A percentile compares a stretch with the other conserved stretches of the same genome.
These are phyloP conservation scores for Cassiopea xamachana DNA, from an alignment of 30 jellyfish, hydroid and myxozoan species.

Conservation along the genomic window DNA sequence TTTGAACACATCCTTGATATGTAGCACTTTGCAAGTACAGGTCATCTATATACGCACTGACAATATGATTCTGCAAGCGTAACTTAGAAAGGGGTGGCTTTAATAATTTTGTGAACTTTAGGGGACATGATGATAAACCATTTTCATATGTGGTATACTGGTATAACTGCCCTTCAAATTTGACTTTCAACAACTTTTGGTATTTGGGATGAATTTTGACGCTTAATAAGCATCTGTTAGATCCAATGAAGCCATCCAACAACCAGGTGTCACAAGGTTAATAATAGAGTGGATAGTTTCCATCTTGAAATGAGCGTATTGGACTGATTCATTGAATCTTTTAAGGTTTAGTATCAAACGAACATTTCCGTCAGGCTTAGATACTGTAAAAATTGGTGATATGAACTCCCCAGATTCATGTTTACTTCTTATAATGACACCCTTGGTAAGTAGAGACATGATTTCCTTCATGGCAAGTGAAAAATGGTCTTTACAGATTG, in stretches of 20 bases:
- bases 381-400: constrained; percentile 33
- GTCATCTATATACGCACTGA: constrained; percentile 50
- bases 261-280: constrained; percentile 23
- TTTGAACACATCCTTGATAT: constrained; percentile 16
- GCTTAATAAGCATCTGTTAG: constrained; percentile 27
- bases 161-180: neutral
- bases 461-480: neutral
- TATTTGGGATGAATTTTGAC: constrained; percentile 23
- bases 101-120: constrained; percentile 39
- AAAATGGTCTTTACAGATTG: neutral
- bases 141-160: constrained; percentile 14
- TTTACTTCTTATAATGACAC: neutral
- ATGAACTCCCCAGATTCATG: constrained; percentile 33
- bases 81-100: constrained; percentile 50
- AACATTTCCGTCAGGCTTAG: constrained; percentile 41
- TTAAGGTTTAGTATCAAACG: constrained; percentile 44
- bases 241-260: constrained; percentile 33
- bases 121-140: constrained; percentile 50
- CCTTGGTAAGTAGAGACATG: neutral
- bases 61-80: constrained; percentile 36
- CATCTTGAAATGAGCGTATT: constrained; percentile 50
- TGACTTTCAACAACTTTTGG: constrained; percentile 15
- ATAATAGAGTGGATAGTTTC: constrained; percentile 33
- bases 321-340: neutral
- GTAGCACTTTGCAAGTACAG: constrained; percentile 32